Evolutionary conservation across 2,797 vertebrate genomes (phyloP), one percentile per base, ranked within the genome.

Genomic region (Cryptoblepharus egeriae): DNA sequence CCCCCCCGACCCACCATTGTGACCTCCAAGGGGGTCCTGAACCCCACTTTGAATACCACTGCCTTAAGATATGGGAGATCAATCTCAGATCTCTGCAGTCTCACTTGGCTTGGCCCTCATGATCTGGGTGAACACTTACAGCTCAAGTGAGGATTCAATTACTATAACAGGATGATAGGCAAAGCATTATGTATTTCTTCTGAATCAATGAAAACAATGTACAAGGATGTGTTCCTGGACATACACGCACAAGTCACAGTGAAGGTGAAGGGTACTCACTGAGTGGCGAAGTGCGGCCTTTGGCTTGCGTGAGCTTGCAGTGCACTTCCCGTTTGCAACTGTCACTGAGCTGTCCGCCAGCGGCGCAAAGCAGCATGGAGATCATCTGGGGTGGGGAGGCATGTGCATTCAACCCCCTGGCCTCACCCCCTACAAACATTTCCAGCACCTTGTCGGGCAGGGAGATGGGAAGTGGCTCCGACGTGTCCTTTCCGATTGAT

Each of bases 391-490:
- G 95, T 71, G 87, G 74, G 72, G 88, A 82, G 84, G 58, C 32
- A 16, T 30, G 72, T 18, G n/a, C 63, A 15, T 8, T 69, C 76
- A 45, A 61, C 63, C 42, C 73, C 42, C n/a, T 58, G 8, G 94
- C 87, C n/a, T 94, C 94, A 5, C 95, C 94, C 22, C 93, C 93
- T 11, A 94, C 93, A 70, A 96, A 92, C 91, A 97, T 94, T 91
- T 96, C 95, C 88, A 96, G 88, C 52, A 97, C 96, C 81, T 96
- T 95, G 4, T 96, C 94, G 2, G 96, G 96, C 30, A 97, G 94
- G 2, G 95, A 96, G 67, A 96, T 94, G 30, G 96, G 92, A 68
- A 96, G 82, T 5, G 96, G 95, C 85, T 96, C 94, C 0, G 95
- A 96, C 83, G 96, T 96, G 82, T 96, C 95, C 89, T 95, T 89